Base-by-base conservation (phyloP, 2,888 invertebrate species). In the Cheilosia variabilis region DNA sequence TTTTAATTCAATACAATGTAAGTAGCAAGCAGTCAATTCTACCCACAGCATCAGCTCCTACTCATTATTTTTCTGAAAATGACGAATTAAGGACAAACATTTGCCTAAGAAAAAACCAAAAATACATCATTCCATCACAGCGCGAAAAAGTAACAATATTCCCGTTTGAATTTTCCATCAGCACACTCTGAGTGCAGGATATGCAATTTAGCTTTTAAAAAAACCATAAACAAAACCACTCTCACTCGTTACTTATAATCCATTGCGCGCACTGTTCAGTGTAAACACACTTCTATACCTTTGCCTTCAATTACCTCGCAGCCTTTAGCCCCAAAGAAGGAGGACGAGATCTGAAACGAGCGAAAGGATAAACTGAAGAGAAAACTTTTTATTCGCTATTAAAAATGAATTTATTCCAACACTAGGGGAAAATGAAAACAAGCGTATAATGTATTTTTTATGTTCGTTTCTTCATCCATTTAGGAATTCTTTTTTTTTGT, bases 351-450 rank as follows among this genome's bases (percentile, higher is more conserved):
- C 45, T 34, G 45, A 73, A 60, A 60, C 37, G 45, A 57, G n/a
- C 55, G n/a, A 55, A 71, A 72, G 72, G 72, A 79, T 72, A 72
- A 79, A 79, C 72, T 79, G 79, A 79, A 79, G 60, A 66, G 66
- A 72, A 79, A 79, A 72, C 58, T 72, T 79, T 78, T 78, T 79
- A 66, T 58, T 53, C 58, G 58, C 79, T 72, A 79, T 79, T 79
- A 79, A 79, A 79, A 79, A 79, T 72, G 60, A 79, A 79, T 79
- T 79, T 79, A 79, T 79, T 79, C 79, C 79, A 79, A 79, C 79
- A 79, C 79, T 79, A 72, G 66, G 72, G 79, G 31, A 79, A 72
- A 79, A 72, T 71, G 72, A 79, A 79, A 65, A 65, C 79, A 79
- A 79, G 65, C 72, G 79, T 57, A 52, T 79, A 79, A 79, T 79